Percentiles rank a stretch among this genome's conserved stretches.
phyloP scores from a whole-genome alignment of 2,797 vertebrate species.

The Melanitta fusca region DNA sequence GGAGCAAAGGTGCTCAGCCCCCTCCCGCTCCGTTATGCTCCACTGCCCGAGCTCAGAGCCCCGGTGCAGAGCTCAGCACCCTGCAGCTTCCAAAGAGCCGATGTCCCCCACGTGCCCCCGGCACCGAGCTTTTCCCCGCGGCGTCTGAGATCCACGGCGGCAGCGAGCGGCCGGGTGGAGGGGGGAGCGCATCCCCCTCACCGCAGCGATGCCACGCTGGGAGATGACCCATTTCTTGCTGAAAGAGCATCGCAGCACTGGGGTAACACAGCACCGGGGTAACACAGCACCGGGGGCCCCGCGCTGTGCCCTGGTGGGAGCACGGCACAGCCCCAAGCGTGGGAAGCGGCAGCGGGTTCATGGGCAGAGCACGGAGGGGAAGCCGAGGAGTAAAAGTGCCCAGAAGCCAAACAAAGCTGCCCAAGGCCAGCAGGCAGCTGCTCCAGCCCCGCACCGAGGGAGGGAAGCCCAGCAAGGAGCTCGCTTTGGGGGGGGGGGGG shows the following conservation, averaged over 20 bases:
- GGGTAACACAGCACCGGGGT: rapidly evolving
- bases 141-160: not conserved
- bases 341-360: not conserved
- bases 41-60: not conserved
- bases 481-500: no score
- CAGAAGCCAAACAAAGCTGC: not conserved
- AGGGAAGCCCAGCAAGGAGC: not conserved
- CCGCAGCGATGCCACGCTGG: not conserved
- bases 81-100: not conserved
- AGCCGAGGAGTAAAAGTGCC: rapidly evolving
- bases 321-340: rapidly evolving
- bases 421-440: not conserved
- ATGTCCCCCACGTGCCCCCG: rapidly evolving
- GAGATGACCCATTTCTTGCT: constrained; percentile 1
- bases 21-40: not conserved
- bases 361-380: rapidly evolving
- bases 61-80: rapidly evolving
- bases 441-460: rapidly evolving
- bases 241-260: not conserved
- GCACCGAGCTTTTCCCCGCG: rapidly evolving
- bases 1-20: not conserved
- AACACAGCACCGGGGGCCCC: not conserved
- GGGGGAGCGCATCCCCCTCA: not conserved
- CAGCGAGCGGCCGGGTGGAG: not conserved
- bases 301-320: no score